A percentile compares a stretch with the other conserved stretches of the same genome.
Evolutionary conservation across 2,797 vertebrate genomes (phyloP).

Genomic region (Menidia menidia): DNA sequence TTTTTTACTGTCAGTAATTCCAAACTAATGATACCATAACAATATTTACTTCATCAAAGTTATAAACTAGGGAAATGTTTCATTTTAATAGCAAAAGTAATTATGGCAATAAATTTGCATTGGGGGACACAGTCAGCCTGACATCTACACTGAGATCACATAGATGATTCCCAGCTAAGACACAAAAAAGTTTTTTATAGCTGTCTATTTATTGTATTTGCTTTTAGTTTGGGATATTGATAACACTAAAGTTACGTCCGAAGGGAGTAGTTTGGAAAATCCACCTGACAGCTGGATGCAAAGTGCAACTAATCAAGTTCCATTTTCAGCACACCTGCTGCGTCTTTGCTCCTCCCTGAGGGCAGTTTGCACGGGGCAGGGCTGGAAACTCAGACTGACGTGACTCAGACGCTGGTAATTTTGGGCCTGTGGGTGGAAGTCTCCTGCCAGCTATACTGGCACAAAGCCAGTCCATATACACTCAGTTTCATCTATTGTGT

Average conservation of each 20-base stretch:
- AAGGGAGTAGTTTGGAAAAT: constrained; percentile 18
- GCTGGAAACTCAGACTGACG: constrained; percentile 74
- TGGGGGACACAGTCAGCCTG: too few relatives aligned
- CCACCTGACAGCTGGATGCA: constrained; percentile 61
- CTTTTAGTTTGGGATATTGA: constrained; percentile 11
- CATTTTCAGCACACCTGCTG: constrained; percentile 80
- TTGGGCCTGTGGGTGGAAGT: constrained; percentile 47
- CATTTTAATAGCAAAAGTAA: neutral
- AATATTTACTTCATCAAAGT: neutral
- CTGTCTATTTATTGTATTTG: neutral
- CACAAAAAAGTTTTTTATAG: neutral
- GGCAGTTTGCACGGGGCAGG: constrained; percentile 37
- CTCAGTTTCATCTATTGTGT: constrained; percentile 42
- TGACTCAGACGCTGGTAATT: constrained; percentile 48
- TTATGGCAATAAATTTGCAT: too few relatives aligned
- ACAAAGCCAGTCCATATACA: constrained; percentile 41
- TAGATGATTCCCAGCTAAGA: neutral
- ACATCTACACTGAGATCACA: neutral
- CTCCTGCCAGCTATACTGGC: constrained; percentile 56
- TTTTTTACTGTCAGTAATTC: neutral
- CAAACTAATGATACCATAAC: neutral
- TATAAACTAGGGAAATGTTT: neutral
- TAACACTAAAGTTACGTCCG: constrained; percentile 4
- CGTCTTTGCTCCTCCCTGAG: constrained; percentile 39
- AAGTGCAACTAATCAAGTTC: constrained; percentile 66